A percentile compares a stretch with the other conserved stretches of the same genome.
These are phyloP conservation scores for Lytechinus variegatus DNA, from an alignment of 35 echinoderm and acorn worm species.

Conservation along the genomic window DNA sequence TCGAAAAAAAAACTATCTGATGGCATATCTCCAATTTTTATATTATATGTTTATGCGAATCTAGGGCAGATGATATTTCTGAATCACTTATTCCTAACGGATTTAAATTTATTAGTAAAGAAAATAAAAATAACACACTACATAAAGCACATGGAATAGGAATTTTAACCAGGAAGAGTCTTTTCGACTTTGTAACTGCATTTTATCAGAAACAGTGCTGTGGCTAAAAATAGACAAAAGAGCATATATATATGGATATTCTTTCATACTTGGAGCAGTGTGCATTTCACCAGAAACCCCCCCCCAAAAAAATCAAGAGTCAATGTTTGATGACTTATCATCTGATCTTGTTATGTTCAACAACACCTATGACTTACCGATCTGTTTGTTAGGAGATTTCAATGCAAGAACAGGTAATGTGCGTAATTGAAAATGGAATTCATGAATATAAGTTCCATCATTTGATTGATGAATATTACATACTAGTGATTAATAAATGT, in stretches of 20 bases:
- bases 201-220: neutral
- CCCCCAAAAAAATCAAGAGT: neutral
- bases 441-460: neutral
- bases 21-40: too few relatives aligned
- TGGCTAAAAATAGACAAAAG: neutral
- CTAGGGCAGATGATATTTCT: too few relatives aligned
- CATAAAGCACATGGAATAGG: too few relatives aligned
- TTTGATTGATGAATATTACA: neutral
- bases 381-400: neutral
- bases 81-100: too few relatives aligned
- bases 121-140: too few relatives aligned
- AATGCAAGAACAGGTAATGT: neutral
- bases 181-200: neutral
- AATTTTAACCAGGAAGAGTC: too few relatives aligned
- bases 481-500: neutral
- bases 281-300: neutral
- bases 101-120: too few relatives aligned
- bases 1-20: too few relatives aligned
- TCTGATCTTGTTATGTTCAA: neutral
- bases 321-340: too few relatives aligned
- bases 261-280: neutral
- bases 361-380: neutral
- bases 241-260: slow-evolving; percentile 18
- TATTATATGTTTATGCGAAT: too few relatives aligned
- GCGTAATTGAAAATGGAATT: neutral